Evolutionary conservation across 2,797 vertebrate genomes (phyloP), one percentile per base, ranked within the genome.

Genomic region (Gambusia yucatana): DNA sequence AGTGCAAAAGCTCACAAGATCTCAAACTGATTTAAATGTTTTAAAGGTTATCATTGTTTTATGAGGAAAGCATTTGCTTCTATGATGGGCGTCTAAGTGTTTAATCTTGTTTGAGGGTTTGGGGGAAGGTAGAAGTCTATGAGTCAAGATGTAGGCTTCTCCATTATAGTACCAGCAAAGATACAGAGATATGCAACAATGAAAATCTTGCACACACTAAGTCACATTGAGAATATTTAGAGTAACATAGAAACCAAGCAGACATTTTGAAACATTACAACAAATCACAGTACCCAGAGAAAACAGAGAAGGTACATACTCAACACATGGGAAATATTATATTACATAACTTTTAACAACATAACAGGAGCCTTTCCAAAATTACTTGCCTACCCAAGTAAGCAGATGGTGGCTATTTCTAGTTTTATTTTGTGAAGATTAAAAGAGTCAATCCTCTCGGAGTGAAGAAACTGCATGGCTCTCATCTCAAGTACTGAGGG

Each of bases 341-440:
- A 6, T 41, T 69, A n/a, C 6, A 11, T 28, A 41, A 69, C 39
- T 16, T 70, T 70, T n/a, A n/a, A n/a, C n/a, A n/a, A n/a, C n/a
- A n/a, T n/a, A n/a, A 70, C 3, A 44, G 11, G 4, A 44, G 13
- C 41, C 9, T 22, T 44, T 43, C 11, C 22, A 44, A 70, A 70
- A 14, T 13, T 5, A 70, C 22, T 67, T 70, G 39, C 41, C 41
- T 70, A 44, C 25, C 67, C 39, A 70, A 44, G 9, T 70, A 70
- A 44, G 41, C 22, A 70, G 39, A 43, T 44, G 13, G 41, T n/a
- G 25, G 20, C 14, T 22, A 67, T 41, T 25, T 67, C 20, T 41
- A 70, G 41, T 70, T 70, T 70, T 70, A n/a, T 17, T 70, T 70
- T 44, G 41, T 28, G 39, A 69, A 69, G 22, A 69, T 43, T 43